These are phyloP conservation scores for Poecilus cupreus DNA, from an alignment of 2,888 invertebrate species.

Conservation along the genomic window DNA sequence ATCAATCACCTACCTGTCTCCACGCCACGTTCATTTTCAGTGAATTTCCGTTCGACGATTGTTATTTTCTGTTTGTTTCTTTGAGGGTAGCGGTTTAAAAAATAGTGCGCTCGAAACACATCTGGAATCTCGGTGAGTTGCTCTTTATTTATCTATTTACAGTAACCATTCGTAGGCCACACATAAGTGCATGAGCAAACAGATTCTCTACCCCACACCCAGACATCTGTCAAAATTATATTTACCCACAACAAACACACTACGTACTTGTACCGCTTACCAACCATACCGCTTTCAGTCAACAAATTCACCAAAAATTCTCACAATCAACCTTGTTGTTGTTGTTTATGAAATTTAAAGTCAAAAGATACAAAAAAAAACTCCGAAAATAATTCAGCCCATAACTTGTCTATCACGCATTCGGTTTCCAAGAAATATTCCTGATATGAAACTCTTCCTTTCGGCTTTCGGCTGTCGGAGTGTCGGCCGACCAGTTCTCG, in stretches of 20 bases:
- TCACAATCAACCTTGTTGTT: neutral
- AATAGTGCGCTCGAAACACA: conserved; percentile 48
- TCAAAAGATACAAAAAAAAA: conserved; percentile 5
- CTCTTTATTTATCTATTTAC: conserved; percentile 47
- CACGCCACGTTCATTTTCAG: conserved; percentile 58
- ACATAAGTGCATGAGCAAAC: conserved; percentile 58
- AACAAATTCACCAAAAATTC: neutral
- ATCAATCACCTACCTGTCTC: conserved; percentile 53
- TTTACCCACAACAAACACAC: conserved; percentile 19
- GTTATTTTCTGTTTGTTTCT: conserved; percentile 45
- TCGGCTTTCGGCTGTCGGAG: neutral
- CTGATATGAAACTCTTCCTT: conserved; percentile 17
- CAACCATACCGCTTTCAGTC: neutral
- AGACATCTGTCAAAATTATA: conserved; percentile 38
- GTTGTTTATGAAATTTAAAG: neutral
- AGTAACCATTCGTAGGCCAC: conserved; percentile 62
- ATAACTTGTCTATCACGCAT: conserved; percentile 41
- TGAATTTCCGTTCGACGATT: conserved; percentile 60
- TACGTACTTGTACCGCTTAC: neutral
- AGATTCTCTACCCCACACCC: conserved; percentile 8
- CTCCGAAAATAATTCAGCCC: neutral
- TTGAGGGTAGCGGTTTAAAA: conserved; percentile 47
- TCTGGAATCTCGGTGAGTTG: conserved; percentile 57
- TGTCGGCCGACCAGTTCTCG: conserved; percentile 15
- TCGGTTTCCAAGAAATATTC: conserved; percentile 23